Evolutionary conservation across 2,888 invertebrate genomes (phyloP), one percentile per base, ranked within the genome.

Genomic region (Rosalia funebris): DNA sequence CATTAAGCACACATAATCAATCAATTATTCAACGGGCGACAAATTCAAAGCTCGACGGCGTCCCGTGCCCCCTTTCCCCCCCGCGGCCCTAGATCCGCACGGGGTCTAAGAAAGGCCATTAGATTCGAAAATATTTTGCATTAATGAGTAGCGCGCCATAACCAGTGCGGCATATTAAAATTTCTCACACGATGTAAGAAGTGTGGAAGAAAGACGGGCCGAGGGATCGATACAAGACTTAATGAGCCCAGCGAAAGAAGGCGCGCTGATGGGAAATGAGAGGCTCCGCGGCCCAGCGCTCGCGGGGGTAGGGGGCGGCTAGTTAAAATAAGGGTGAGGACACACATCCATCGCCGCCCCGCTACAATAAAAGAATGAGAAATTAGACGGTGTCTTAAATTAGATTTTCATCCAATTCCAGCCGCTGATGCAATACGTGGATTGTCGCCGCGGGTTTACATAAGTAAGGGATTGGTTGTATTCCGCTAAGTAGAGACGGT

Each of bases 241-340:
- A 77, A 78, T 77, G 78, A 78, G 77, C 78, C 77, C 75, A 71
- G 79, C 78, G 77, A 79, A 79, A 79, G 79, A 79, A 79, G 77
- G 78, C 79, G 76, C 69, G 70, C 74, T 75, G 75, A 76, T 76
- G 76, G 76, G 70, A 76, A 76, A 76, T 75, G 76, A 76, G 74
- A 75, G 63, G 50, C 57, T 54, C 46, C 58, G 56, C 44, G 46
- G 45, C 15, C 19, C 45, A 55, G 52, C 55, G 52, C 60, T 2
- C 32, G 50, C 48, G 60, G 57, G 60, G 55, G 53, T 37, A 62
- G 57, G 70, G 66, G 71, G 69, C 60, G 63, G 66, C 66, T 70
- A 73, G 71, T 74, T 74, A 74, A 75, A 76, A 75, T 74, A 76
- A 74, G 74, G 75, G 75, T 72, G 71, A 74, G 70, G 69, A 73